A percentile compares a stretch with the other conserved stretches of the same genome.
Conservation (phyloP, 30 jellyfish, hydroid and myxozoan genomes). For the Aurelia coerulea region DNA sequence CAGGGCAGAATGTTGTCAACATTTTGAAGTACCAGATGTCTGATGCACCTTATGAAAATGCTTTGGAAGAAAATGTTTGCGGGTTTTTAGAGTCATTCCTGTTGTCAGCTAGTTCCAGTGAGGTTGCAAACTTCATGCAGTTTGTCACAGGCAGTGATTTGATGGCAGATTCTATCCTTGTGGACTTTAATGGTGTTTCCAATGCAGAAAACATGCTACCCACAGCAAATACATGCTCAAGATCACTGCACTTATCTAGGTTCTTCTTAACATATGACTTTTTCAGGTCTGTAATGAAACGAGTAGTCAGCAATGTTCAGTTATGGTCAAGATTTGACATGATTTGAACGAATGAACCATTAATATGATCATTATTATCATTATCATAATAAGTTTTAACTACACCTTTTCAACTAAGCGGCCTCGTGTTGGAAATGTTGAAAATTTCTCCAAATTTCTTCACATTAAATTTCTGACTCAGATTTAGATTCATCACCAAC, state of each 20-base stretch:
- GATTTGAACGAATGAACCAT: neutral
- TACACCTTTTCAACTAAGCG: too few species aligned
- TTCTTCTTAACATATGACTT: neutral
- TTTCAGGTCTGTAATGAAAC: neutral
- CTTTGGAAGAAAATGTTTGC: neutral
- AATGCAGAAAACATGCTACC: slow-evolving; percentile 2
- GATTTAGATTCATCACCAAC: too few species aligned
- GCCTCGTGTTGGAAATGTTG: too few species aligned
- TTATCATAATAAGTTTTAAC: too few species aligned
- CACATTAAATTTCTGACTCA: too few species aligned
- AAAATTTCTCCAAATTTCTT: too few species aligned
- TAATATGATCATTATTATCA: neutral
- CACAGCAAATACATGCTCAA: neutral
- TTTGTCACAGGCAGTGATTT: slow-evolving; percentile 8
- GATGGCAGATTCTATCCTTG: neutral
- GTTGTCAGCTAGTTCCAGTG: neutral
- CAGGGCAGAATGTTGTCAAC: neutral
- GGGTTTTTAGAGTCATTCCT: neutral
- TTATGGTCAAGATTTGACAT: neutral
- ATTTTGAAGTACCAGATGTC: neutral
- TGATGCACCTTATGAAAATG: neutral
- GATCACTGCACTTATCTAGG: neutral
- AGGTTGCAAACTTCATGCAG: neutral
- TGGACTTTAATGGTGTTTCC: neutral
- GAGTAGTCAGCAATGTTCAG: neutral